phyloP scores from a whole-genome alignment of 2,888 invertebrate genomes.

The Adelphocoris suturalis region DNA sequence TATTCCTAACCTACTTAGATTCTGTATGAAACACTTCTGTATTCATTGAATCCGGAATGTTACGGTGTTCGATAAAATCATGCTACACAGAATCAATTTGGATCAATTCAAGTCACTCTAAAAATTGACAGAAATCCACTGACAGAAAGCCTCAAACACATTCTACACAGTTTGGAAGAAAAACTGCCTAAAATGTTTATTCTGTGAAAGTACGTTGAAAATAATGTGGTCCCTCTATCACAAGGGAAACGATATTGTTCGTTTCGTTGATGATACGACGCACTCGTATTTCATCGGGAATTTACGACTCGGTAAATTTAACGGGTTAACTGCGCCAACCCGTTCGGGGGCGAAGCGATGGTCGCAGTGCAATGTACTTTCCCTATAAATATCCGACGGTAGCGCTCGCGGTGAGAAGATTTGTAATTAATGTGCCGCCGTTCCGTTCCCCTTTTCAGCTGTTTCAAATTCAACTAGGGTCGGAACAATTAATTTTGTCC shows the following conservation, averaged over 20 bases:
- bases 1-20: no score
- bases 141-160: no score
- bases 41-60: no score
- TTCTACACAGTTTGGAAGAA: no score
- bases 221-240: neutral
- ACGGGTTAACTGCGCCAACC: constrained; percentile 6
- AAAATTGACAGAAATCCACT: no score
- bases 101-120: no score
- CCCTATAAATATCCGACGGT: constrained; percentile 35
- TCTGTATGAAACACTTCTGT: no score
- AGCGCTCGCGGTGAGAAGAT: constrained; percentile 36
- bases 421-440: constrained; percentile 25
- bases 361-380: neutral
- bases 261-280: constrained; percentile 12
- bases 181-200: no score
- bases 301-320: constrained; percentile 21
- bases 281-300: constrained; percentile 4
- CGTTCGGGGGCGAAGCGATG: neutral
- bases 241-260: neutral
- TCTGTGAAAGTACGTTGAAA: neutral
- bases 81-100: no score
- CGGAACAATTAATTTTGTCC: constrained; percentile 31
- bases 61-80: no score
- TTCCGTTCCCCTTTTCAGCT: neutral
- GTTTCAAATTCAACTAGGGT: neutral